Base-by-base conservation (phyloP, 2,888 invertebrate genomes). In the Sphaerophoria rueppellii region DNA sequence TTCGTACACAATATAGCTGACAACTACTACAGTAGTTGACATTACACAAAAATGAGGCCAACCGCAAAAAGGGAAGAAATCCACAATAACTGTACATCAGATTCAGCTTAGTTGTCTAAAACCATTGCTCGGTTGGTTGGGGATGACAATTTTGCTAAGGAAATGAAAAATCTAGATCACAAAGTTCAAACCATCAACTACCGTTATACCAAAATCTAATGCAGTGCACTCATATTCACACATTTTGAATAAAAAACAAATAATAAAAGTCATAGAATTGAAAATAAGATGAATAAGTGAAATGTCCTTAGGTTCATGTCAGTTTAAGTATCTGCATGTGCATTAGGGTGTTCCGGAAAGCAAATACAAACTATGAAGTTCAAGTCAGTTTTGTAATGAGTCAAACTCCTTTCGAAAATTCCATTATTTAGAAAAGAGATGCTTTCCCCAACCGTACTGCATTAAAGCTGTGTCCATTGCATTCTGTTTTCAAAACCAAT, bases 21-120 rank as follows among this genome's bases (percentile, higher is more conserved):
- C 65, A 52, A 32, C 14, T 40, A 67, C 67, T 40, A 40, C 14
- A 54, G 52, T 54, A 43, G 79, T 83, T 83, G 83, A 79, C 75
- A 83, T 83, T 67, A 75, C 75, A 71, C 14, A 83, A 83, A 83
- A 83, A 83, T 72, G 79, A 83, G 83, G 83, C 79, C 83, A 76
- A 76, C 83, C 83, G 52, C 75, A 79, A 70, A 78, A 70, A 46
- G 65, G 43, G 58, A 70, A 57, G 52, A 72, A 65, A 55, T 14
- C 81, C 55, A 80, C 75, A 74, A 74, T 80, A 43, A 73, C 57
- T 73, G 67, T 61, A 72, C 43, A 52, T 43, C 40, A 43, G 65
- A 48, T 55, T 60, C 73, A 24, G 24, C 24, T 24, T 24, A 24
- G 24, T 24, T 24, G 24, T 70, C 73, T 65, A 74, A 78, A 73